Evolutionary conservation across 2,888 invertebrate species (phyloP), one percentile per base, ranked within the genome.

Genomic region (Panzeria rudis): DNA sequence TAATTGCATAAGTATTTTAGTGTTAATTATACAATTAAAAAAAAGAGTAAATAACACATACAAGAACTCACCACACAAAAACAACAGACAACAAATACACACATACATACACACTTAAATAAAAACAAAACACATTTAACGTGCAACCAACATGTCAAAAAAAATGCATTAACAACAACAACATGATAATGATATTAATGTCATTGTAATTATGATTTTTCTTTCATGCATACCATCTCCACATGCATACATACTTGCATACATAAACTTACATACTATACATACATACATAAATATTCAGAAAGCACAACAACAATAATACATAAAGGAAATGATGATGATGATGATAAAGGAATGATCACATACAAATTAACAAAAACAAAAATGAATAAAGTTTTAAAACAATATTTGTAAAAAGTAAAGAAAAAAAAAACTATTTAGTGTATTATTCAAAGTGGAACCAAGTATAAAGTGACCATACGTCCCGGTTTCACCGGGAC

Each of bases 401-500:
- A 91, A 91, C 91, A 87, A 91, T 90, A 91, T 91, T 91, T 91
- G 91, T 91, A 91, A 91, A 91, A 91, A 91, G 90, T 90, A 91
- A 83, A 86, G 44, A 78, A 75, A 83, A 78, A n/a, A n/a, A n/a
- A 77, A 78, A 47, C 0, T 6, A n/a, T 23, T 61, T 52, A 78
- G 20, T 47, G 20, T 80, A 72, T 87, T 86, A 87, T 87, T 87
- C 69, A 7, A 6, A n/a, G 17, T n/a, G n/a, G 38, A 38, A 23
- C n/a, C 8, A n/a, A 32, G 1, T 2, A 41, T 47, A n/a, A n/a
- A n/a, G n/a, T n/a, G n/a, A n/a, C n/a, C n/a, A n/a, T n/a, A n/a
- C n/a, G n/a, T n/a, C n/a, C n/a, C n/a, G n/a, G n/a, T n/a, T n/a
- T n/a, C n/a, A n/a, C n/a, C n/a, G n/a, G n/a, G n/a, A n/a, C n/a